phyloP scores from a whole-genome alignment of 1,140 invertebrate genomes.

The Doryteuthis pealeii region DNA sequence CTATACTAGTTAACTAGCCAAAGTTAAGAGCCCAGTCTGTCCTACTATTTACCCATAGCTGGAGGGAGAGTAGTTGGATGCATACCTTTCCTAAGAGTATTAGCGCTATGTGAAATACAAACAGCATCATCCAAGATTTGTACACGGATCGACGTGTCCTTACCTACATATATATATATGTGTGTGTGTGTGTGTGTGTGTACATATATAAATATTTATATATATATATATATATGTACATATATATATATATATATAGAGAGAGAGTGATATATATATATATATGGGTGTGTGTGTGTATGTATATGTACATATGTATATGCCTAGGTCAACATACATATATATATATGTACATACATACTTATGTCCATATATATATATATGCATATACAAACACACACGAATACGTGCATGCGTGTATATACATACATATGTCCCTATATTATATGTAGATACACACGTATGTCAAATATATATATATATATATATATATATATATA shows the following conservation, averaged over 20 bases:
- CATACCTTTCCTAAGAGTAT: no score
- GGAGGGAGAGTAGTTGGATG: no score
- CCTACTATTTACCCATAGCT: no score
- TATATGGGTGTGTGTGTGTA: not conserved
- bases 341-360: not conserved
- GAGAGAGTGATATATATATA: not conserved
- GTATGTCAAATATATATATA: not conserved
- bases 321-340: not conserved
- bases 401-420: not conserved
- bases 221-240: not conserved
- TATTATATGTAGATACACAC: not conserved
- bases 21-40: no score
- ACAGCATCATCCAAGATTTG: not conserved
- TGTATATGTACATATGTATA: not conserved
- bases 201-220: not conserved
- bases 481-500: not conserved
- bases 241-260: not conserved
- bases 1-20: no score
- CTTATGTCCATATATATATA: not conserved
- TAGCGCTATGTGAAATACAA: no score
- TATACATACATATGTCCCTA: not conserved
- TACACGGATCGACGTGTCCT: not conserved
- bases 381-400: not conserved
- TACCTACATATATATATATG: not conserved
- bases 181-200: not conserved